Conservation (phyloP, 1,140 invertebrate species). For the Saccostrea echinata region DNA sequence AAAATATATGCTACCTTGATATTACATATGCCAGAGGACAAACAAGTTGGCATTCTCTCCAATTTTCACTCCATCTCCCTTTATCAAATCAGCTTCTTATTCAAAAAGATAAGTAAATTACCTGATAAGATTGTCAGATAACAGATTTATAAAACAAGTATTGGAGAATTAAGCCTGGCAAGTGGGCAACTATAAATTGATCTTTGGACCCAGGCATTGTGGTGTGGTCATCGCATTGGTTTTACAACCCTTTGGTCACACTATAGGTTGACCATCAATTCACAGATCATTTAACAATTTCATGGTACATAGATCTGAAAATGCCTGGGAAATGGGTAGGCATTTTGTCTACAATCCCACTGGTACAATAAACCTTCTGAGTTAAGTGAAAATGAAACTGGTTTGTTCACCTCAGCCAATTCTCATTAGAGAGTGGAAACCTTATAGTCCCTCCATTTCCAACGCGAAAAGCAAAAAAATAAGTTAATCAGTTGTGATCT, state of each 20-base stretch:
- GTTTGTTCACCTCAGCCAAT: no score
- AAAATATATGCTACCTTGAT: neutral
- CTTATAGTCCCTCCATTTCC: no score
- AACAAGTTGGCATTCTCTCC: neutral
- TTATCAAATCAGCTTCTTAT: conserved; percentile 15
- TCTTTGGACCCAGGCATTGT: neutral
- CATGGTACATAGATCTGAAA: neutral
- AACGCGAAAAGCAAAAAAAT: no score
- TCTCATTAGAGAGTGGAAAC: no score
- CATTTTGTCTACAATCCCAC: neutral
- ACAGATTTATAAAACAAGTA: neutral
- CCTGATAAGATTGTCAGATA: neutral
- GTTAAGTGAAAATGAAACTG: no score
- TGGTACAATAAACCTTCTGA: neutral
- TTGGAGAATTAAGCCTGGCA: no score
- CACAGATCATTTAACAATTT: conserved; percentile 1
- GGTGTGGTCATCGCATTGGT: neutral
- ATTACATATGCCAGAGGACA: neutral
- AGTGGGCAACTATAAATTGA: no score
- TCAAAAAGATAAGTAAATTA: neutral
- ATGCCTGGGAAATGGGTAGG: neutral
- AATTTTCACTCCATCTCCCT: neutral
- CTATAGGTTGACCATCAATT: neutral
- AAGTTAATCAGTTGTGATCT: no score
- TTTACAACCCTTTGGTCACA: neutral